Conservation (phyloP, 2,113 vertebrate species). For the Erythrolamprus reginae region DNA sequence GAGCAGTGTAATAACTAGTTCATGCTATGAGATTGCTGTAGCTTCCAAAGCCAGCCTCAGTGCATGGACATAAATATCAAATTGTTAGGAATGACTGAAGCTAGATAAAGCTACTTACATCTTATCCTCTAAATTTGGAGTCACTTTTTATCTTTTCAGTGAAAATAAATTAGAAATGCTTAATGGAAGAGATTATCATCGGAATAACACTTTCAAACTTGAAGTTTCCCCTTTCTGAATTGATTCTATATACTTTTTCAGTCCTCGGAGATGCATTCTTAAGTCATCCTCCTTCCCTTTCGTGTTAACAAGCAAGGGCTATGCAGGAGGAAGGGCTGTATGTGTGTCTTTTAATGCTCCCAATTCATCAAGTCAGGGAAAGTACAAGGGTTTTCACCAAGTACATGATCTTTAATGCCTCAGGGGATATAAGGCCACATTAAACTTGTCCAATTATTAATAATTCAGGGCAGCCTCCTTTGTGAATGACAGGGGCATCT, state of each 20-base stretch:
- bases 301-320: constrained; percentile 48
- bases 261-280: constrained; percentile 51
- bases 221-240: constrained; percentile 46
- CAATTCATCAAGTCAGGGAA: constrained; percentile 67
- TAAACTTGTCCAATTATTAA: constrained; percentile 57
- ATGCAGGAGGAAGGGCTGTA: background rate
- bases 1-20: too few relatives aligned
- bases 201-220: constrained; percentile 35
- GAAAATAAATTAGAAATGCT: constrained; percentile 53
- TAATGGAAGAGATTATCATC: constrained; percentile 46
- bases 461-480: constrained; percentile 63
- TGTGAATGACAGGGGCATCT: constrained; percentile 57
- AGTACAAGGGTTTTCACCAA: constrained; percentile 47
- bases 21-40: constrained; percentile 11
- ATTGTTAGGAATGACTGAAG: constrained; percentile 22
- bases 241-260: constrained; percentile 49
- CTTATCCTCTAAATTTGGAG: constrained; percentile 15
- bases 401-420: constrained; percentile 45
- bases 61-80: background rate
- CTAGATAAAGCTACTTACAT: background rate
- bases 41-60: constrained; percentile 5
- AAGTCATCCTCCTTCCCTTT: constrained; percentile 44
- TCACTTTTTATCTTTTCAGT: constrained; percentile 41
- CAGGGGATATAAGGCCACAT: constrained; percentile 54
- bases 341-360: constrained; percentile 44